A percentile compares a stretch with the other conserved stretches of the same genome.
These are phyloP conservation scores for Drosophila paranaensis DNA, from an alignment of 2,888 invertebrate species.

Conservation along the genomic window DNA sequence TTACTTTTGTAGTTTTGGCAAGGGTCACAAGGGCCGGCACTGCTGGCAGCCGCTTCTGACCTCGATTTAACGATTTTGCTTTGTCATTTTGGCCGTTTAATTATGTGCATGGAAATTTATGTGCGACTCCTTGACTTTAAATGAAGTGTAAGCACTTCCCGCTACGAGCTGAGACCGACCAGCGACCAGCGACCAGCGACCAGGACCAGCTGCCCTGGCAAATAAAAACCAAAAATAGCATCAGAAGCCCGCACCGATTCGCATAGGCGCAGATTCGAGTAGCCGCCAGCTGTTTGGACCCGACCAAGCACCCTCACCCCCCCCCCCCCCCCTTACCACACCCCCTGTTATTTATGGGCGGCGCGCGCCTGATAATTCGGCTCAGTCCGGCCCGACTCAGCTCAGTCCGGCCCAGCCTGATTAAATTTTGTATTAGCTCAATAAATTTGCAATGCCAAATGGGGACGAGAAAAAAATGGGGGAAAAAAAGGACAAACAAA, in stretches of 20 bases:
- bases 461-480: conserved; percentile 2
- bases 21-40: conserved; percentile 1
- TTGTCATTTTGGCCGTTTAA: conserved; percentile 80
- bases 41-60: conserved; percentile 50
- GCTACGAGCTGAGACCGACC: no score
- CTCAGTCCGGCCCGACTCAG: conserved; percentile 18
- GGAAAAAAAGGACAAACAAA: conserved; percentile 33
- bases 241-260: neutral
- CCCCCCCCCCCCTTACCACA: neutral
- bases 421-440: conserved; percentile 80
- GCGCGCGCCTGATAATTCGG: conserved; percentile 72
- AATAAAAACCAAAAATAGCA: conserved; percentile 8
- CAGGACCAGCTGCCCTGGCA: neutral
- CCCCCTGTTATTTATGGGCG: conserved; percentile 67
- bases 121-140: conserved; percentile 75
- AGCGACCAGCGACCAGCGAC: no score
- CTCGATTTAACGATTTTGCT: conserved; percentile 77
- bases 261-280: conserved; percentile 31
- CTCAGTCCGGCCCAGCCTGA: conserved; percentile 52
- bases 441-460: conserved; percentile 68
- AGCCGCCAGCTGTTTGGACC: conserved; percentile 65
- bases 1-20: conserved; percentile 56
- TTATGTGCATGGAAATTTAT: conserved; percentile 82
- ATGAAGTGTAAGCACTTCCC: conserved; percentile 71
- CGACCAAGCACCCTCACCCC: conserved; percentile 9